Conservation (phyloP, 1,140 invertebrate species). For the Oryctes rhinoceros region DNA sequence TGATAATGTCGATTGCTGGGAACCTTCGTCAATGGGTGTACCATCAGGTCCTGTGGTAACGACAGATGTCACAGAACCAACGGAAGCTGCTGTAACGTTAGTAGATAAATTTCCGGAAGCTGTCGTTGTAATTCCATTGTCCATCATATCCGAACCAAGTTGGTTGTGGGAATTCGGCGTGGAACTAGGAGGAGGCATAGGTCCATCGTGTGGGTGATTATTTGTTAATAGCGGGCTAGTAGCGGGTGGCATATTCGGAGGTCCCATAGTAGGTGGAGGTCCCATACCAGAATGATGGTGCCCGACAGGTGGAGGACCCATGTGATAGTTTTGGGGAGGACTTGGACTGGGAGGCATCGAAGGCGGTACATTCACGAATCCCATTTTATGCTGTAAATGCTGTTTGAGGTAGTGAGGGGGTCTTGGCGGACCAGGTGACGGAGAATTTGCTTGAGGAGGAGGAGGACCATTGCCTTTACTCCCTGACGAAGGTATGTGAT, state of each 20-base stretch:
- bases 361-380: conserved; percentile 63
- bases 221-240: conserved; percentile 60
- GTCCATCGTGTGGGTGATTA: conserved; percentile 65
- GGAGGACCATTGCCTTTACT: conserved; percentile 52
- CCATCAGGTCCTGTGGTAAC: conserved; percentile 89
- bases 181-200: conserved; percentile 69
- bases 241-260: conserved; percentile 61
- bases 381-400: conserved; percentile 73
- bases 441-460: conserved; percentile 49
- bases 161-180: conserved; percentile 67
- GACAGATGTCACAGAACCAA: conserved; percentile 80
- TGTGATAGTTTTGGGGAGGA: conserved; percentile 68
- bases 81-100: conserved; percentile 55
- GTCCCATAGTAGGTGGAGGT: conserved; percentile 66
- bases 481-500: conserved; percentile 43
- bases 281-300: conserved; percentile 62
- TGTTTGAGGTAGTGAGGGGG: conserved; percentile 73
- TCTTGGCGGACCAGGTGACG: conserved; percentile 59
- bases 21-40: conserved; percentile 85
- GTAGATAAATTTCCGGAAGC: conserved; percentile 61
- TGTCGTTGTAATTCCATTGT: conserved; percentile 68
- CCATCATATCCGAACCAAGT: conserved; percentile 65
- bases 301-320: conserved; percentile 65
- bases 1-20: conserved; percentile 89
- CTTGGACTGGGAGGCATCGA: conserved; percentile 66